A percentile compares a stretch with the other conserved stretches of the same genome.
Conservation (phyloP, 2,113 vertebrate genomes). For the Petrocephalus microphthalmus region DNA sequence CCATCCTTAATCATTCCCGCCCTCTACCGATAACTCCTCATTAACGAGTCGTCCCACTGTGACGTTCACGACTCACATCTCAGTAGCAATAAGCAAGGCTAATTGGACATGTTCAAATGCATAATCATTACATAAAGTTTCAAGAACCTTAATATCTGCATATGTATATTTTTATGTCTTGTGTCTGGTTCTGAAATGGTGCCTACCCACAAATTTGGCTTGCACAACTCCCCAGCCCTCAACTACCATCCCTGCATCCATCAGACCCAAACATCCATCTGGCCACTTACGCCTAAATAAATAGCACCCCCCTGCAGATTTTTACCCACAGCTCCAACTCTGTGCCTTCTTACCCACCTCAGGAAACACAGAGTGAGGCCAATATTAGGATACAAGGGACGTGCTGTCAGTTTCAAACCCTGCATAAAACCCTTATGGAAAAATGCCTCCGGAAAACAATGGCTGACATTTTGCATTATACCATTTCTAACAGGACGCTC, state of each 20-base stretch:
- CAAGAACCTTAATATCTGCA: not conserved
- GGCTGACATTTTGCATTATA: not conserved
- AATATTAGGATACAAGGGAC: no score
- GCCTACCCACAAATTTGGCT: not conserved
- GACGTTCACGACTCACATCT: not conserved
- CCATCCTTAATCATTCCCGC: not conserved
- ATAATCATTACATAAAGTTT: not conserved
- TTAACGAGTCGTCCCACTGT: not conserved
- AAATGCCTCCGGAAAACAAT: not conserved
- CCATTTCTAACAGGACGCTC: not conserved
- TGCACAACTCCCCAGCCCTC: not conserved
- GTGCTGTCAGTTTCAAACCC: not conserved
- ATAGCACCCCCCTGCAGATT: not conserved
- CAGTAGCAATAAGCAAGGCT: not conserved
- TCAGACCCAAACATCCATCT: not conserved
- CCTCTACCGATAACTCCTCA: not conserved
- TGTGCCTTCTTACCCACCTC: not conserved
- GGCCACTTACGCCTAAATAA: not conserved
- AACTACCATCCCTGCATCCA: not conserved
- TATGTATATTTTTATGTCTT: not conserved
- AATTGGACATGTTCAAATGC: not conserved
- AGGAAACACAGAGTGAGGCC: not conserved
- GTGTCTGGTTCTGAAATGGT: not conserved
- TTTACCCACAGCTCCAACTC: not conserved
- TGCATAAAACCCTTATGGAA: not conserved